Evolutionary conservation across 2,797 vertebrate genomes (phyloP).

Genomic region (Myioborus miniatus): DNA sequence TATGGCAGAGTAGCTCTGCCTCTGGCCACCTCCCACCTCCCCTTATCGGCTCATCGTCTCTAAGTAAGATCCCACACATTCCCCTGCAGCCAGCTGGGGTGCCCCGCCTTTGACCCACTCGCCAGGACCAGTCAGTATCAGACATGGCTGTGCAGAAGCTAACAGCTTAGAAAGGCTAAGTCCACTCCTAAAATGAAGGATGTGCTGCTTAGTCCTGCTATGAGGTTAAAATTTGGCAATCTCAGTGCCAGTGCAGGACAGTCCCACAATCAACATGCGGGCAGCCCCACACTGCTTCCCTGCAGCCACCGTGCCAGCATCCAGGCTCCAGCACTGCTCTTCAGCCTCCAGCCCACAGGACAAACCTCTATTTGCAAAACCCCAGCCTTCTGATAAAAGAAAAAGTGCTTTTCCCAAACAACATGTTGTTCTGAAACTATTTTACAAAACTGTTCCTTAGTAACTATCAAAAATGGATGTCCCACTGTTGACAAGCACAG

Average conservation of each 20-base stretch:
- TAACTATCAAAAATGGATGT: not conserved
- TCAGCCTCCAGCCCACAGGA: not conserved
- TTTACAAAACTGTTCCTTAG: not conserved
- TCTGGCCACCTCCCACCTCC: not conserved
- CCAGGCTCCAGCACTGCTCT: not conserved
- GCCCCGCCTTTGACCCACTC: not conserved
- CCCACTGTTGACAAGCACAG: not conserved
- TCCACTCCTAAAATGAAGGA: not conserved
- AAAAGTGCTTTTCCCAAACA: not conserved
- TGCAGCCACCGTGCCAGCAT: not conserved
- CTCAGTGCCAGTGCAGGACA: not conserved
- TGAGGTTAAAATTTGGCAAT: not conserved
- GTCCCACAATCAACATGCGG: fast-evolving
- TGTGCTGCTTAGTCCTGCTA: not conserved
- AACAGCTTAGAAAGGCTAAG: not conserved
- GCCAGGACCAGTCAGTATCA: not conserved
- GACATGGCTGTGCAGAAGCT: not conserved
- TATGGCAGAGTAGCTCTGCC: fast-evolving
- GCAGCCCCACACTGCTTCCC: not conserved
- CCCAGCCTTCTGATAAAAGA: not conserved
- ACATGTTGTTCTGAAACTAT: not conserved
- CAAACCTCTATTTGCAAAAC: not conserved
- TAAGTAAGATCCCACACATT: not conserved
- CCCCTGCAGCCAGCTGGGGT: not conserved
- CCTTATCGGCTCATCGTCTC: not conserved